A percentile compares a stretch with the other conserved stretches of the same genome.
Conservation (phyloP, 2,888 invertebrate species). For the Bursaphelenchus okinawaensis region DNA sequence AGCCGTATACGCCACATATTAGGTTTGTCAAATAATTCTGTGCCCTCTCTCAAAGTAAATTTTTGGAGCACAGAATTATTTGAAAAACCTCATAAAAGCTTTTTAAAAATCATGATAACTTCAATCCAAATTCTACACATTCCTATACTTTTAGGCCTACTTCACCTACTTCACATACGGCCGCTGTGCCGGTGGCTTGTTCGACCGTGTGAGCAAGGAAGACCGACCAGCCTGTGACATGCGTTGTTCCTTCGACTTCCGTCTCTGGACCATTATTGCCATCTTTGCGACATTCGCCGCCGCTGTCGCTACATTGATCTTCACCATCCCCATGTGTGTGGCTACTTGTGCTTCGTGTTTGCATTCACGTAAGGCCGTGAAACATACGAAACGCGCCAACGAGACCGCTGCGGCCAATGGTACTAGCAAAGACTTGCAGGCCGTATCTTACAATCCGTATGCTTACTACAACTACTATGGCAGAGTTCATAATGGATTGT, state of each 20-base stretch:
- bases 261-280: constrained; percentile 51
- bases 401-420: constrained; percentile 26
- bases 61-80: no score
- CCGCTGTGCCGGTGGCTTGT: constrained; percentile 45
- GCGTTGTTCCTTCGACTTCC: constrained; percentile 47
- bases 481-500: constrained; percentile 30
- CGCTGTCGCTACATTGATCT: constrained; percentile 47
- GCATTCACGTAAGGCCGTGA: constrained; percentile 55
- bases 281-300: constrained; percentile 46
- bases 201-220: constrained; percentile 26
- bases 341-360: constrained; percentile 54
- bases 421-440: constrained; percentile 45
- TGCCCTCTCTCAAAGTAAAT: no score
- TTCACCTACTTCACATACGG: constrained; percentile 53
- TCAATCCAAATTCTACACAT: background rate
- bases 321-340: constrained; percentile 52
- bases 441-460: constrained; percentile 52
- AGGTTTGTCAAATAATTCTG: no score
- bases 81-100: no score
- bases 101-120: constrained; percentile 7
- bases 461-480: constrained; percentile 54
- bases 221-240: constrained; percentile 34
- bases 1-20: constrained; percentile 2
- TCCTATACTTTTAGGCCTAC: constrained; percentile 40
- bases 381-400: constrained; percentile 49